Evolutionary conservation across 53 echinoderm and acorn worm genomes (phyloP), one percentile per base, ranked within the genome.

Genomic region (Hippasteria phrygiana): DNA sequence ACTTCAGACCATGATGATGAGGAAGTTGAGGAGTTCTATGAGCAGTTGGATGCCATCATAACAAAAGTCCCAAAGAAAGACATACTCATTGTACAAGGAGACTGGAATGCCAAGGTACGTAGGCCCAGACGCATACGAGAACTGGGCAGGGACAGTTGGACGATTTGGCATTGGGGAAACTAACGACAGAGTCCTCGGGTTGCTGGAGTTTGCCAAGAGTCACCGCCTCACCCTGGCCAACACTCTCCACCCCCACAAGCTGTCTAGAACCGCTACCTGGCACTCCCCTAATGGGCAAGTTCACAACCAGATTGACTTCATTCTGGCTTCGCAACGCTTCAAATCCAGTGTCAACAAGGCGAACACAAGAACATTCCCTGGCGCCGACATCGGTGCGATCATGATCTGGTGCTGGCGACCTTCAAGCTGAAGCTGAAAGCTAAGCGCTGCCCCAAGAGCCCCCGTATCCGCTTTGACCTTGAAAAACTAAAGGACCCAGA

Each of bases 341-440:
- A 35, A 74, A 39, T 88, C 75, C 18, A 74, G 88, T 56, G 43
- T 75, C 13, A 89, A 89, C 51, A 71, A 67, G 34, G 56, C 83
- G 26, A 76, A 76, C 18, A 88, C 77, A 29, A 70, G 73, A 55
- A 90, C 27, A 5, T 89, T 80, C 38, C 47, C 69, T 34, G 80
- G 89, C 31, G 89, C 89, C 8, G 89, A 89, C 66, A 45, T 89
- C 32, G 89, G 79, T 24, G 89, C 54, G 89, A 89, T 55, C 80
- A 89, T 34, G 80, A 89, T 45, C 48, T 80, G 28, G 66, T 80
- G 36, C 28, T 71, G 37, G 80, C 80, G 54, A 65, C 82, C 82
- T 62, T 90, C 43, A 82, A 34, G 36, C 38, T 90, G 14, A 70
- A 71, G 26, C 90, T 89, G 55, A 80, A 80, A 22, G 80, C 12